Base-by-base conservation (phyloP, 2,797 vertebrate genomes). In the Sphaeramia orbicularis region DNA sequence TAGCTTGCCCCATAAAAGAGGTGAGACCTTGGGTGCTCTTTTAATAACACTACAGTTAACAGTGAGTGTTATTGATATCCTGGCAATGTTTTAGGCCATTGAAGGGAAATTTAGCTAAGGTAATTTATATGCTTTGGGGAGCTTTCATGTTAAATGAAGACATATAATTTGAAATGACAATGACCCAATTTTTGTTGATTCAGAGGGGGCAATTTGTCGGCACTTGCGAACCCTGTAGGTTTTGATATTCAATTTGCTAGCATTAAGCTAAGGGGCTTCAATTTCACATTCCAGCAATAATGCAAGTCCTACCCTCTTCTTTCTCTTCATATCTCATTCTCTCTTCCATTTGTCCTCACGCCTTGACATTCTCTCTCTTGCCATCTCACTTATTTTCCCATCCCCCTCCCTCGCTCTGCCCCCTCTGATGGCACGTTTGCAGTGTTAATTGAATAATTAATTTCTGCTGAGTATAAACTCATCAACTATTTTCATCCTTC, bases 361-460 rank as follows among this genome's bases (percentile, higher is more conserved):
- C 77, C 72, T 77, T 90, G 89, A 89, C 86, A 89, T 89, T 88
- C 86, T 74, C 74, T 79, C 62, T 85, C 73, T 65, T 15, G 38
- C 76, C 9, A 68, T 88, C 80, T 76, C 64, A 75, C 65, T 87
- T 76, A 63, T 88, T 86, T 89, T 57, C 72, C 66, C 68, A 71
- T 88, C 80, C 83, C 86, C 73, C 85, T 71, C 80, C 82, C 86
- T 76, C 70, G 81, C 77, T 44, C 68, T 80, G 70, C 81, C 71
- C 72, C 76, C 42, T 35, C 24, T 30, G 8, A 74, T 73, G 50
- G 81, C 83, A 87, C 81, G 73, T 92, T 92, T 71, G 76, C 86
- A 83, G 80, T 86, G 88, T 92, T 93, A 91, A 94, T 92, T 93
- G 86, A 89, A 91, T 90, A 92, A 93, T 93, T 76, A 86, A 93